phyloP scores from a whole-genome alignment of 2,113 vertebrate genomes.

The Corythaixoides concolor region DNA sequence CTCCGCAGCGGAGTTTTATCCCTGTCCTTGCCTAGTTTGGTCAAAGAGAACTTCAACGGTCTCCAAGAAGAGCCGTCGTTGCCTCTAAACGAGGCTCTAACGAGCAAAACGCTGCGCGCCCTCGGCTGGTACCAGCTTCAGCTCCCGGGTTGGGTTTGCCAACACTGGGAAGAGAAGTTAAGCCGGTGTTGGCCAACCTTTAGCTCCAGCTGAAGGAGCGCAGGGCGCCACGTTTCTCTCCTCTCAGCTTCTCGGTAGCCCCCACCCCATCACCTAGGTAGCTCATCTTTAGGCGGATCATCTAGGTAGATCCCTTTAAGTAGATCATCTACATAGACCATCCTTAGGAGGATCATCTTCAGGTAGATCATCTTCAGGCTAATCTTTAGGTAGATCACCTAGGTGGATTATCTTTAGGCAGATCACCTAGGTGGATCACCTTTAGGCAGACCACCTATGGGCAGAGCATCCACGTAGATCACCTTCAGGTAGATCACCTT shows the following conservation, averaged over 20 bases:
- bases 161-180: fast-evolving
- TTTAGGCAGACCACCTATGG: neutral
- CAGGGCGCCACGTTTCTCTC: fast-evolving
- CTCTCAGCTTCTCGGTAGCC: fast-evolving
- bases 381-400: too few relatives aligned
- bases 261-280: neutral
- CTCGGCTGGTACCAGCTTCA: too few relatives aligned
- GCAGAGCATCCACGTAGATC: neutral
- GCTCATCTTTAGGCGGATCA: too few relatives aligned
- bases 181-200: neutral
- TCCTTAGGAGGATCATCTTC: too few relatives aligned
- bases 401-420: neutral
- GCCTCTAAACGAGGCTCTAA: neutral
- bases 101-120: fast-evolving
- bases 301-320: too few relatives aligned
- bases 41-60: fast-evolving
- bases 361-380: too few relatives aligned
- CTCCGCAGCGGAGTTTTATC: neutral
- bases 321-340: too few relatives aligned
- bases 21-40: neutral
- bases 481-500: neutral
- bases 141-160: neutral
- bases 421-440: neutral
- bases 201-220: neutral
- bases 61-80: fast-evolving